Base-by-base conservation (phyloP, 1,140 invertebrate species). In the Zaprionus gabonicus region DNA sequence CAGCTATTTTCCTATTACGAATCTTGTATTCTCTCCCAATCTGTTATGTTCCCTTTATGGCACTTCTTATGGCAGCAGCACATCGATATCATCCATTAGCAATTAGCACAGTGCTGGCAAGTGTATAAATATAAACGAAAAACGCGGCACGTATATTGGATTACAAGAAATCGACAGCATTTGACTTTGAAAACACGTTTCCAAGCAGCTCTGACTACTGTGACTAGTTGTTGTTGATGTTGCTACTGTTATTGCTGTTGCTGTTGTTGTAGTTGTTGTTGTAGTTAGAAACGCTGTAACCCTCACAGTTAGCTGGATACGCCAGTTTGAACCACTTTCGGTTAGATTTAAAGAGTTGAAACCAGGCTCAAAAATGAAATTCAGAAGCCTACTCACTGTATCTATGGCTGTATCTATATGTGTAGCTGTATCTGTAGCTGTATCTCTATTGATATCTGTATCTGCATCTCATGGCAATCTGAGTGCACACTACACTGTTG, bases 321-420 rank as follows among this genome's bases (percentile, higher is more conserved):
- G 81, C 78, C 76, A 79, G 85, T 78, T 90, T 68, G 80, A 90
- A 82, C 85, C 85, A 90, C 85, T 90, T 90, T 90, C 67, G 58
- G 76, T 85, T 85, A 71, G 85, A 85, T 90, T 56, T n/a, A 64
- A 90, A 84, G 80, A 90, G 85, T 74, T 80, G 44, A 73, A 90
- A 77, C 78, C 68, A 81, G 78, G 80, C 73, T 73, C 17, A 44
- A 62, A 51, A 57, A 31, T 57, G 46, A 63, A 55, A 57, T 41
- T 31, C 64, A 20, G 27, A 46, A 58, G 27, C 65, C 9, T 10
- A 58, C n/a, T 23, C 10, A 27, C 13, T 56, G 56, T 51, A 63
- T 49, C 53, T 56, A 7, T 23, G 23, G 80, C 51, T 59, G 36
- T 41, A 58, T 56, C 31, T 49, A 46, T 57, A 60, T 46, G 46